These are phyloP conservation scores for Dermatophagoides farinae DNA, from an alignment of 1,140 invertebrate species.

Conservation along the genomic window DNA sequence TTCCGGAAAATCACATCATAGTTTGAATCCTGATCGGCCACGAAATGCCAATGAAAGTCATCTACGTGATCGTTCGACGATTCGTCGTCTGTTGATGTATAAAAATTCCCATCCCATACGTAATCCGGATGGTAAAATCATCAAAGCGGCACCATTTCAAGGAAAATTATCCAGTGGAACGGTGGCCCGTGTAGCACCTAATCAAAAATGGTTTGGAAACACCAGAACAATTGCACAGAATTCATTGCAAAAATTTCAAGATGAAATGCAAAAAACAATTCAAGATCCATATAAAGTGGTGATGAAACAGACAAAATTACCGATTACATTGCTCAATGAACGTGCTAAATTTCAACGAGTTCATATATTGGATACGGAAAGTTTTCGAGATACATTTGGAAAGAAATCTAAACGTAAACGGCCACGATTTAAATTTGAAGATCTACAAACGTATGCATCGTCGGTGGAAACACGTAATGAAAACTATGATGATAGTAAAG, in stretches of 20 bases:
- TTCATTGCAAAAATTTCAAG: constrained; percentile 89
- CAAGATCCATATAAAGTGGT: constrained; percentile 94
- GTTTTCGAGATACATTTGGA: constrained; percentile 82
- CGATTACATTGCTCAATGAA: constrained; percentile 82
- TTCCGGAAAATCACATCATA: constrained; percentile 35
- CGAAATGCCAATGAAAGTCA: constrained; percentile 35
- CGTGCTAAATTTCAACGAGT: constrained; percentile 69
- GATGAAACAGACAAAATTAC: constrained; percentile 85
- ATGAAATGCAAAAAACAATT: constrained; percentile 74
- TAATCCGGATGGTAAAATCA: constrained; percentile 71
- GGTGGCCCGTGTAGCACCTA: constrained; percentile 81
- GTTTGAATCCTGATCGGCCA: constrained; percentile 65
- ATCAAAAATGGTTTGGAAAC: constrained; percentile 86
- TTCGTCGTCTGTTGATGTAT: constrained; percentile 92
- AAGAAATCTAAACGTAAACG: constrained; percentile 76
- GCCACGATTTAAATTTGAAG: constrained; percentile 51
- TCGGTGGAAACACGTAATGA: constrained; percentile 43
- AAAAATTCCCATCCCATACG: constrained; percentile 85
- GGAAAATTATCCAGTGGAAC: constrained; percentile 66
- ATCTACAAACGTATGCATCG: constrained; percentile 38
- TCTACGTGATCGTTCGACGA: constrained; percentile 69
- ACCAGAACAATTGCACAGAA: constrained; percentile 61
- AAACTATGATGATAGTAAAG: constrained; percentile 53
- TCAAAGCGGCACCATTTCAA: constrained; percentile 85
- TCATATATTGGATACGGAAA: constrained; percentile 86